A percentile compares a stretch with the other conserved stretches of the same genome.
Evolutionary conservation across 1,140 invertebrate species (phyloP).

Genomic region (Parasteatoda tepidariorum): DNA sequence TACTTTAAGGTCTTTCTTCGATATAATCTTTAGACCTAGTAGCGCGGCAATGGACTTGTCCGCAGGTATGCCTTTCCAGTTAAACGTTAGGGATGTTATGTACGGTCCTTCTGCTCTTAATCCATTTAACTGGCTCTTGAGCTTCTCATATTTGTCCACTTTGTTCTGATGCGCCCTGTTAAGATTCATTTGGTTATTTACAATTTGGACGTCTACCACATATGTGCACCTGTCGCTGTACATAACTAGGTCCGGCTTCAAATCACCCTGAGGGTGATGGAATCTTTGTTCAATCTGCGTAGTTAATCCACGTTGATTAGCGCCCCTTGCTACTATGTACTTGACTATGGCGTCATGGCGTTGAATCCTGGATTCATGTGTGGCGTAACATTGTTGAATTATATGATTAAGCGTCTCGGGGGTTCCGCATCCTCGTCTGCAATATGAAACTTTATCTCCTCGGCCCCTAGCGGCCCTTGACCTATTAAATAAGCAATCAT

Average conservation of each 20-base stretch:
- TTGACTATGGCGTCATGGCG: not conserved
- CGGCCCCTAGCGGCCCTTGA: not conserved
- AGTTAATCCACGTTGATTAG: not conserved
- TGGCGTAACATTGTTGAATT: not conserved
- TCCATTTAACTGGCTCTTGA: not conserved
- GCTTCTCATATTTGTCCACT: not conserved
- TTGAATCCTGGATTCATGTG: not conserved
- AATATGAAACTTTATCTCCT: not conserved
- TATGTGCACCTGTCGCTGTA: not conserved
- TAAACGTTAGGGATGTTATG: not conserved
- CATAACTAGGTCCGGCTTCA: not conserved
- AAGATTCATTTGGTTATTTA: not conserved
- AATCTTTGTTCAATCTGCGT: not conserved
- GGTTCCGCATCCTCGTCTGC: not conserved
- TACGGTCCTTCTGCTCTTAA: not conserved
- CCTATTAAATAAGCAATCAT: not conserved
- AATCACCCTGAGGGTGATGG: not conserved
- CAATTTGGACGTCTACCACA: not conserved
- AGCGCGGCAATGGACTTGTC: no score
- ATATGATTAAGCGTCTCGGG: constrained; percentile 1
- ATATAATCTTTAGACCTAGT: no score
- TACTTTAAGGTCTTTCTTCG: no score
- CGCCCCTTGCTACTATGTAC: not conserved
- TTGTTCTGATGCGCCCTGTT: not conserved
- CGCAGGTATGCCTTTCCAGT: not conserved